Base-by-base conservation (phyloP, 2,888 invertebrate genomes). In the Meghimatium bilineatum region DNA sequence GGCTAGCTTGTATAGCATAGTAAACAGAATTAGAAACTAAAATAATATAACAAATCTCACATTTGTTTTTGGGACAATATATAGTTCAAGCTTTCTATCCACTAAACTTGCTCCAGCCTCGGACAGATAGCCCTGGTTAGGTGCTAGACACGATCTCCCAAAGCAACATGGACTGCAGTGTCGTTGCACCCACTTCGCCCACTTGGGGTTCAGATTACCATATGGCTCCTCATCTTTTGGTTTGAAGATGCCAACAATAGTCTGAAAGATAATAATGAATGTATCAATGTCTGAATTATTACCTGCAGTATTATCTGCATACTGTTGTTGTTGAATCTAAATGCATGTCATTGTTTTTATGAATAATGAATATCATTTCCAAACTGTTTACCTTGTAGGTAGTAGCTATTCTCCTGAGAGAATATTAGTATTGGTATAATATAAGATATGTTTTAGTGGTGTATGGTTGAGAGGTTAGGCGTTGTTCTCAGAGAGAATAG, bases 131-230 rank as follows among this genome's bases (percentile, higher is more conserved):
- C 99, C 99, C 94, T 99, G 99, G 95, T 99, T 99, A 89, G 99
- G 99, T 91, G 99, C 98, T 85, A 99, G 95, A 94, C 99, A 99
- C 52, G 98, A 97, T 75, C 99, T 95, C 0, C 99, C 99, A 94
- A 99, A 99, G 94, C 99, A 99, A 94, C 99, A 99, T 0, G 99
- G 95, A 88, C 95, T 94, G 87, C 99, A 99, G 88, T 98, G 94
- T 94, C 98, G 98, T 95, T 99, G 99, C 96, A 99, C 97, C 98
- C 98, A 99, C 95, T 99, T 99, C 74, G 98, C 98, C 99, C 99
- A 99, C 94, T 99, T 99, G 52, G 99, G 99, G 94, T 99, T 99
- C 91, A 99, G 95, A 88, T 98, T 95, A 14, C 99, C 99, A 93
- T 99, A 99, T 0, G 99, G 99, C 93, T 99, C 99, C 93, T 99